Evolutionary conservation across 2,888 invertebrate genomes (phyloP), one percentile per base, ranked within the genome.

Genomic region (Agrochola macilenta): DNA sequence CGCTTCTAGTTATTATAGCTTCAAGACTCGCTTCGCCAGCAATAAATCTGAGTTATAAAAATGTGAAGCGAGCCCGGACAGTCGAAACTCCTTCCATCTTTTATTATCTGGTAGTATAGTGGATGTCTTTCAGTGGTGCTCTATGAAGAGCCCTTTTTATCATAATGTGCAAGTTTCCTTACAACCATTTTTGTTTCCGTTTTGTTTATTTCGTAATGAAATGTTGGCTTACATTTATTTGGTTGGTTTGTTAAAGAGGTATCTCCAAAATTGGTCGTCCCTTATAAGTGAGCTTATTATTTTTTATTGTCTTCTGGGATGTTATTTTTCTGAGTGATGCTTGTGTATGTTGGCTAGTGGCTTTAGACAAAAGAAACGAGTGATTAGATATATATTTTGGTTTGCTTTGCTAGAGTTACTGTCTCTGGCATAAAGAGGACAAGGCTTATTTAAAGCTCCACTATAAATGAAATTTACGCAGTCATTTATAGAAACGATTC

Each of bases 31-130:
- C 87, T 91, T 90, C 89, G 90, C 88, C 88, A 84, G 88, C 83
- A 88, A 90, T 92, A 92, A 92, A 92, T 90, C 88, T 81, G 54
- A 86, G 90, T 86, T 90, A 91, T 92, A 92, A 93, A 91, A 93
- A 91, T 90, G 85, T 82, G 89, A 85, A 87, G 83, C 87, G 87
- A 87, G 81, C 83, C 72, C 70, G 84, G 87, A 86, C 89, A 90
- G 89, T 87, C 79, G 72, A 88, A 90, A 87, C 86, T 90, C 83
- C 82, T 84, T 79, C 84, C 85, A 87, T 90, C 82, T 88, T 92
- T 90, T 91, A 92, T 90, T 91, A 89, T 85, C 87, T 86, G 74
- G 73, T 78, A 82, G 79, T 84, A 87, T 89, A 86, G 84, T 81
- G 61, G 76, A 79, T 82, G 79, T 64, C 76, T 82, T 75, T 82